These are phyloP conservation scores for Trichechus manatus DNA, from an alignment of 2,113 vertebrate genomes.

Conservation along the genomic window DNA sequence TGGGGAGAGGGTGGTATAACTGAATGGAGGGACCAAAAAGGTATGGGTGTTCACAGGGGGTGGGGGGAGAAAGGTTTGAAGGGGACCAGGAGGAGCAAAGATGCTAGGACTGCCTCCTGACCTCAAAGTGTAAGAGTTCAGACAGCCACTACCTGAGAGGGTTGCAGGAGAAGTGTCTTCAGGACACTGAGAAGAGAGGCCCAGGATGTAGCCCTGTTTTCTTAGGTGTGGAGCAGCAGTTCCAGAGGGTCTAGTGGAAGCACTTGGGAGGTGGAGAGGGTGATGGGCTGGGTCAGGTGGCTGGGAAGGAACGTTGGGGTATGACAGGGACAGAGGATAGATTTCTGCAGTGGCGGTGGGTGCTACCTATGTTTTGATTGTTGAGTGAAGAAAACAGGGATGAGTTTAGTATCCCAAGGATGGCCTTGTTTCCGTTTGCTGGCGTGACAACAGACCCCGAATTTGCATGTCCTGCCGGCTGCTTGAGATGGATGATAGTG, in stretches of 20 bases:
- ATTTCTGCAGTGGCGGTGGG: background rate
- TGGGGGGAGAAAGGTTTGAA: background rate
- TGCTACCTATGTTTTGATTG: background rate
- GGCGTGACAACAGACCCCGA: background rate
- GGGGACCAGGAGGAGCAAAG: background rate
- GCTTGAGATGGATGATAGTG: background rate
- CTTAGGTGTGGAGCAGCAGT: background rate
- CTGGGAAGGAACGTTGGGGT: background rate
- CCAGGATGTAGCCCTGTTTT: background rate
- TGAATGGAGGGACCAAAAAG: background rate
- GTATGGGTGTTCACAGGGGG: background rate
- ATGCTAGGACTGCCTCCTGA: background rate
- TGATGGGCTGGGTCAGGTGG: background rate
- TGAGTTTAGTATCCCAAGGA: background rate
- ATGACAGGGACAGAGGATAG: background rate
- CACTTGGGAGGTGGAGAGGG: background rate
- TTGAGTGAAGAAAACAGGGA: background rate
- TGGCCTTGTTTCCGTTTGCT: background rate
- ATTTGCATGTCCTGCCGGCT: background rate
- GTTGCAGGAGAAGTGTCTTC: background rate
- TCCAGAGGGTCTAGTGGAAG: background rate
- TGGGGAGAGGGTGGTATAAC: background rate
- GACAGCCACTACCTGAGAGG: background rate
- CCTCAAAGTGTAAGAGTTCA: background rate
- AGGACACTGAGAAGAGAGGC: background rate